Conservation (phyloP, 2,797 vertebrate species). For the Benthosema pterotum region DNA sequence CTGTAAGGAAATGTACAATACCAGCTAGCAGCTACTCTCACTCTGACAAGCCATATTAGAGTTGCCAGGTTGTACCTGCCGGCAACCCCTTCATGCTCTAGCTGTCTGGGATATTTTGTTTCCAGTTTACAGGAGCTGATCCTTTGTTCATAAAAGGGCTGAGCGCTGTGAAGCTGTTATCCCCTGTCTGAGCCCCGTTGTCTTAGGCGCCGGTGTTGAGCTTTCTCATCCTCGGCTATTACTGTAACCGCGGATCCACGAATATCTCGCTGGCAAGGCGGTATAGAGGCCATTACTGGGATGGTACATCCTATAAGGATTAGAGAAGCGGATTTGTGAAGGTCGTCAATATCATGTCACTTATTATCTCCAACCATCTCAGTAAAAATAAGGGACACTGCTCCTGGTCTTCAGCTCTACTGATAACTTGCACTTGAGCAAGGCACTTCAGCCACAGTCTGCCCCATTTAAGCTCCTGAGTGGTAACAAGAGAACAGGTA, state of each 20-base stretch:
- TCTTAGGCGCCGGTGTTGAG: constrained; percentile 40
- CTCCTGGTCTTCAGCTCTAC: too few species aligned
- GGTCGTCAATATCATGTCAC: too few species aligned
- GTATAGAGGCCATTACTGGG: constrained; percentile 38
- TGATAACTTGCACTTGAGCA: too few species aligned
- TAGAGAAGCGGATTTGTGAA: constrained; percentile 13
- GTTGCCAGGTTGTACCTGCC: constrained; percentile 64
- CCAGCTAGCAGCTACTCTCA: constrained; percentile 58
- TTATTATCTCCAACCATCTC: too few species aligned
- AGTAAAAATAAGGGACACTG: too few species aligned
- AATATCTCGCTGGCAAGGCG: constrained; percentile 47
- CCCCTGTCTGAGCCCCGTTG: constrained; percentile 58
- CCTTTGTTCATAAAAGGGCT: constrained; percentile 71
- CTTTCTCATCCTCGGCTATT: constrained; percentile 44
- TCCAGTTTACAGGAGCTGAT: constrained; percentile 69
- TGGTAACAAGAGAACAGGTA: background rate
- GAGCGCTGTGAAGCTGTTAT: constrained; percentile 67
- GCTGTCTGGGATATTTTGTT: constrained; percentile 70
- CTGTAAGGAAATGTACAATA: constrained; percentile 61
- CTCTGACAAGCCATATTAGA: constrained; percentile 73
- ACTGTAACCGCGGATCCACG: constrained; percentile 60
- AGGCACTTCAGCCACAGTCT: background rate
- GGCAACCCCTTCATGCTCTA: constrained; percentile 48
- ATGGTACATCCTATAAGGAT: constrained; percentile 31
- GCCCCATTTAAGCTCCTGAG: background rate